Percentiles rank a stretch among this genome's conserved stretches.
Evolutionary conservation across 2,888 invertebrate species (phyloP).

Genomic region (Thymelicus sylvestris): DNA sequence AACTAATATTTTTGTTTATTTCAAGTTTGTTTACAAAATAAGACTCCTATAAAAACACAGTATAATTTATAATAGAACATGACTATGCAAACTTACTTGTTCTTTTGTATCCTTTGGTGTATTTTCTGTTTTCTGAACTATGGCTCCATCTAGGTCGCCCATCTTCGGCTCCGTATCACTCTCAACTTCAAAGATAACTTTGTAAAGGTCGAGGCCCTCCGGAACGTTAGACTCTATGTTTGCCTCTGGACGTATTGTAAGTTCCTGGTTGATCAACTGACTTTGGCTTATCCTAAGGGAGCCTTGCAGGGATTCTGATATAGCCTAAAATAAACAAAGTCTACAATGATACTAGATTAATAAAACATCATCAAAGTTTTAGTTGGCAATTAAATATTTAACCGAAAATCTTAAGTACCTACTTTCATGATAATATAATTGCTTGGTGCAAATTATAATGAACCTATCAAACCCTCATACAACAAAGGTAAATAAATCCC

Average conservation of each 20-base stretch:
- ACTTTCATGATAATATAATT: too few species aligned
- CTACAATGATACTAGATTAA: not conserved
- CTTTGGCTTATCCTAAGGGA: constrained; percentile 71
- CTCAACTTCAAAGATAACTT: constrained; percentile 75
- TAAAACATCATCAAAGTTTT: not conserved
- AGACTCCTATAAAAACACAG: not conserved
- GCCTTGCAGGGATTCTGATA: constrained; percentile 71
- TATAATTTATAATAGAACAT: too few species aligned
- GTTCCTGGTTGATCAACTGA: constrained; percentile 73
- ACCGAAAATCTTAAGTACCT: too few species aligned
- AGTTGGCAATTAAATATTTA: not conserved
- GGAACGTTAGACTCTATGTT: constrained; percentile 79
- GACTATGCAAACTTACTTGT: constrained; percentile 53
- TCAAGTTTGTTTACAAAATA: not conserved
- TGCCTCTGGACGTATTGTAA: constrained; percentile 75
- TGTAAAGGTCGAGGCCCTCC: constrained; percentile 73
- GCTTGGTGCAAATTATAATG: too few species aligned
- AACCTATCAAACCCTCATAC: too few species aligned
- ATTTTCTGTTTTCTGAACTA: constrained; percentile 52
- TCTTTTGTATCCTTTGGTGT: constrained; percentile 48
- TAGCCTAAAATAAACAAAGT: constrained; percentile 61
- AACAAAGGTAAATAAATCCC: not conserved
- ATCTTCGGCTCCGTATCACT: constrained; percentile 71
- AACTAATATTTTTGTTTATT: too few species aligned
- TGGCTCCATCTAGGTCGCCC: constrained; percentile 64